Base-by-base conservation (phyloP, 1,140 invertebrate genomes). In the Bilobella aurantiaca region DNA sequence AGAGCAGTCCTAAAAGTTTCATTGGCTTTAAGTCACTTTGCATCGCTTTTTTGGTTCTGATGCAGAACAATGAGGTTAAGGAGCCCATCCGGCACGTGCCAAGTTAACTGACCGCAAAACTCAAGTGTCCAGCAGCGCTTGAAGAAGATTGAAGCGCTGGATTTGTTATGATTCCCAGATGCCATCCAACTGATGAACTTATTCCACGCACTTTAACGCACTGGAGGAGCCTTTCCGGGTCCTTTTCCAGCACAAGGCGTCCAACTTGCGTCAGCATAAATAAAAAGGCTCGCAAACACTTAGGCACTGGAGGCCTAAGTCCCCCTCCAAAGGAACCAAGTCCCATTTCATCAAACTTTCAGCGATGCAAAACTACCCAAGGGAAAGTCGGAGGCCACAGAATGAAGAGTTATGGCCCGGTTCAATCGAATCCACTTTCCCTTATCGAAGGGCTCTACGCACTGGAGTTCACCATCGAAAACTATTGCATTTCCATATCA, bases 81-180 rank as follows among this genome's bases (percentile, higher is more conserved):
- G 49, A 53, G 49, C 49, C 49, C 49, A 53, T 53, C 8, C 5
- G 12, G 12, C 49, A 53, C 49, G 49, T 53, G 49, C 49, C 49
- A 53, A 53, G 49, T 53, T 53, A 53, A 53, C 49, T 53, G 49
- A 53, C 49, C 49, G 49, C 49, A 53, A 53, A 53, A 42, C 34
- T 42, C 34, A 42, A 53, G 23, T n/a, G n/a, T 53, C 23, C 49
- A 53, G 49, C 49, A 16, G 21, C n/a, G 23, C 12, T 53, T 18
- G 49, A 23, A 53, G 21, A 18, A 14, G 49, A 53, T 53, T 12
- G 49, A 14, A 53, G 34, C 34, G 8, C 8, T 42, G 34, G 34
- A 42, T 42, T 42, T 42, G 34, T 42, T 42, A 42, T 42, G 34
- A 42, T 42, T 42, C 34, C 34, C 34, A 42, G 34, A 42, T 42